These are phyloP conservation scores for Palaemon carinicauda DNA, from an alignment of 1,140 invertebrate species.

Conservation along the genomic window DNA sequence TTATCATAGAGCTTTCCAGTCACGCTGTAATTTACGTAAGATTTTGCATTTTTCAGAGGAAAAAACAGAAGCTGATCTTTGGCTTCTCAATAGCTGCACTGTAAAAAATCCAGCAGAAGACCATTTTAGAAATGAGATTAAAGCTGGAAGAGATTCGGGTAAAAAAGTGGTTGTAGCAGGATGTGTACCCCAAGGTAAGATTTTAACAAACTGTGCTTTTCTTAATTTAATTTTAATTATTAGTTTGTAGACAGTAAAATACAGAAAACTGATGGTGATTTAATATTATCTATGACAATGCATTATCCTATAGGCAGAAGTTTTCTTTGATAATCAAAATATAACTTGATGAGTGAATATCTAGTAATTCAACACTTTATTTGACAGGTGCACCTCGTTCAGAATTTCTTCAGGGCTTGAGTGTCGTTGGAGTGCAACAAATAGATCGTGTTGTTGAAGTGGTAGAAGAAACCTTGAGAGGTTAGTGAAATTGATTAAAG, in stretches of 20 bases:
- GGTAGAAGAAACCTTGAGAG: conserved; percentile 97
- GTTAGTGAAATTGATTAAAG: conserved; percentile 65
- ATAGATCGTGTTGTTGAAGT: conserved; percentile 98
- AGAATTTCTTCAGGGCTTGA: conserved; percentile 80
- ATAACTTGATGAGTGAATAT: neutral
- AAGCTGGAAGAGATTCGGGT: conserved; percentile 76
- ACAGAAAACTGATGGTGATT: neutral
- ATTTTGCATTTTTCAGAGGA: conserved; percentile 68
- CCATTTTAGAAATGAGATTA: conserved; percentile 82
- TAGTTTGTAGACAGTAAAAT: neutral
- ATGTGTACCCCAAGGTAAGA: conserved; percentile 87
- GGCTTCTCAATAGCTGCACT: conserved; percentile 97
- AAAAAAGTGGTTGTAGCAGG: conserved; percentile 94
- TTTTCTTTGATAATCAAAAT: neutral
- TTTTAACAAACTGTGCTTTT: neutral
- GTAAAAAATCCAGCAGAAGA: conserved; percentile 97
- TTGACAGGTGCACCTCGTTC: conserved; percentile 61
- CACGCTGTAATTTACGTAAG: neutral
- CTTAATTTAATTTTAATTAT: neutral
- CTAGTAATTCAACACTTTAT: neutral
- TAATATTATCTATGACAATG: neutral
- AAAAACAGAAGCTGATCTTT: conserved; percentile 85
- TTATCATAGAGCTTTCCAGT: neutral
- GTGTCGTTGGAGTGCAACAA: conserved; percentile 96
- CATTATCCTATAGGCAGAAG: too few relatives aligned